Evolutionary conservation across 2,113 vertebrate species (phyloP), one percentile per base, ranked within the genome.

Genomic region (Phrynocephalus versicolor): DNA sequence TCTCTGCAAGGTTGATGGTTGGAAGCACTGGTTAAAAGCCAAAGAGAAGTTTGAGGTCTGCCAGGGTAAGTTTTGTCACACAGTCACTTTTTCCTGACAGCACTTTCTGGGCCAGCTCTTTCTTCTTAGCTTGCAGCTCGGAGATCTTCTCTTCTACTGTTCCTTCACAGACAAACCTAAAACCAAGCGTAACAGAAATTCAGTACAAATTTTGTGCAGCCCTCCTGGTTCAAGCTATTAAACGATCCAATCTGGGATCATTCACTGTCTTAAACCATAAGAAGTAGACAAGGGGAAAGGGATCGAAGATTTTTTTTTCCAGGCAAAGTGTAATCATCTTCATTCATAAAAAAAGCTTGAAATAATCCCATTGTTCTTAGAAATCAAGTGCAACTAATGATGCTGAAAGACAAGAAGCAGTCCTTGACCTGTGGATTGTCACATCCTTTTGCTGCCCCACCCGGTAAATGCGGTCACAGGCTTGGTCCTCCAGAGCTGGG

Each of bases 141-240:
- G 97, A 87, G 23, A 99, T 99, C 94, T 99, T 99, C 87, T 99
- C 98, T 95, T 99, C 99, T 62, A 99, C 98, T 0, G 98, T 99
- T 73, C 95, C 97, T 87, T 98, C 95, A 90, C 99, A 99, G 79
- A 98, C 96, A 94, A 99, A 99, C 94, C 99, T 99, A 78, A 70
- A 88, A 35, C 23, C 27, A 14, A 75, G 72, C 85, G 45, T 3
- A 41, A 1, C 18, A 78, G 0, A 76, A 60, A 27, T 37, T 69
- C 8, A 84, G 51, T 27, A 87, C 62, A 90, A 60, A 33, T 85
- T 37, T 81, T 57, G 76, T 60, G 62, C 25, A 2, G 0, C 57
- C 70, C 37, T 21, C 3, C 30, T 60, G n/a, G 77, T 1, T 37
- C 0, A 1, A 83, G 37, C 81, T 39, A 5, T n/a, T 79, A 84